Conservation (phyloP, 2,888 invertebrate genomes). For the Caenorhabditis panamensis region DNA sequence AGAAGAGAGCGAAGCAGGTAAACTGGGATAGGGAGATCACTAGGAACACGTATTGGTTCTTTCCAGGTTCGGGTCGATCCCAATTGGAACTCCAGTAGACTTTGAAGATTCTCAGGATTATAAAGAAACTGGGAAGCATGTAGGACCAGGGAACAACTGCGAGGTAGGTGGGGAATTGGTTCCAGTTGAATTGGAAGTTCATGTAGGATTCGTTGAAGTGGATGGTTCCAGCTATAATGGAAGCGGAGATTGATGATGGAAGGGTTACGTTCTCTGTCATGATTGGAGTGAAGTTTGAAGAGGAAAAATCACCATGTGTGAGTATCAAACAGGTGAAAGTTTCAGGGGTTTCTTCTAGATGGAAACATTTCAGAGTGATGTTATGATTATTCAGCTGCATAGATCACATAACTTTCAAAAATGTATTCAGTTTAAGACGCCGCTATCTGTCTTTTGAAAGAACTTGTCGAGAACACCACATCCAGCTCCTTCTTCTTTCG, state of each 20-base stretch:
- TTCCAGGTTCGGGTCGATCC: constrained; percentile 16
- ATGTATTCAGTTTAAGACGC: no score
- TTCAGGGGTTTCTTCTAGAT: no score
- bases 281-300: background rate
- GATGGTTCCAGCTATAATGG: background rate
- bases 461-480: constrained; percentile 31
- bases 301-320: background rate
- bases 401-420: no score
- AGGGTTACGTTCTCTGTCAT: background rate
- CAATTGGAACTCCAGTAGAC: constrained; percentile 34
- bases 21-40: constrained; percentile 36
- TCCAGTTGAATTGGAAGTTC: constrained; percentile 12
- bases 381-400: no score
- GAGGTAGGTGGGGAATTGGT: constrained; percentile 15
- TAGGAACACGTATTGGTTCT: constrained; percentile 37
- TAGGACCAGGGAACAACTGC: constrained; percentile 40
- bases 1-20: constrained; percentile 19
- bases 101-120: constrained; percentile 25
- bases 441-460: constrained; percentile 4
- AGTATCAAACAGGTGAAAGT: no score
- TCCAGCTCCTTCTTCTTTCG: background rate
- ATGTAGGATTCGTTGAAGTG: constrained; percentile 32
- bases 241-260: constrained; percentile 4
- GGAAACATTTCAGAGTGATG: no score
- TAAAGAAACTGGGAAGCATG: constrained; percentile 21